Evolutionary conservation across 2,113 vertebrate genomes (phyloP), one percentile per base, ranked within the genome.

Genomic region (Mesitornis unicolor): DNA sequence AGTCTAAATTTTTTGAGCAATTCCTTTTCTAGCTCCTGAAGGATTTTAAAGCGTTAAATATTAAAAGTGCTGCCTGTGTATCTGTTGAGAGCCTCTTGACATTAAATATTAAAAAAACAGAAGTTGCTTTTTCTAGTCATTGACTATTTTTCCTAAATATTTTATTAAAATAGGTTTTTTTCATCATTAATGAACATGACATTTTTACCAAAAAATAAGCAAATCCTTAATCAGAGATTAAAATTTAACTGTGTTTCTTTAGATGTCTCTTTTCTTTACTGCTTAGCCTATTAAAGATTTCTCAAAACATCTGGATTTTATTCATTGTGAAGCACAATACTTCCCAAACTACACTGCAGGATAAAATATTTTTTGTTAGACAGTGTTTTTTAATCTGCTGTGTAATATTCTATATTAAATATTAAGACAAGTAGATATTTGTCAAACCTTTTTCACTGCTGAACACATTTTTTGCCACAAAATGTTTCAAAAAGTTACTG

Each of bases 41-140:
- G 83, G 33, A 31, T 17, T 95, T 81, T 61, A 38, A 84, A 76
- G 33, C 69, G 40, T 68, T 94, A 94, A 73, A 75, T 90, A 53
- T 67, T 92, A 81, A 94, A 95, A 88, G 26, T 84, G 45, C 33
- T 92, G n/a, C 9, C 48, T 60, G 53, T 68, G 7, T 60, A 63
- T 59, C 83, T 74, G 36, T 31, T 45, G 85, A 96, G 45, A 90
- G 3, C 42, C 15, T 96, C 33, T 87, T 36, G 93, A 61, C 7
- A 80, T 28, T 80, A 59, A 93, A 85, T 80, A 93, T 94, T 93
- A 80, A 97, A 86, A n/a, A 86, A 61, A 31, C 21, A 96, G 63
- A 67, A n/a, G 4, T 31, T 75, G 2, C 3, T 67, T 15, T 73
- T 78, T 43, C 36, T 74, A 65, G 48, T 35, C 2, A 56, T 12